Evolutionary conservation across 2,888 invertebrate species (phyloP), one percentile per base, ranked within the genome.

Genomic region (Euclidia mi): DNA sequence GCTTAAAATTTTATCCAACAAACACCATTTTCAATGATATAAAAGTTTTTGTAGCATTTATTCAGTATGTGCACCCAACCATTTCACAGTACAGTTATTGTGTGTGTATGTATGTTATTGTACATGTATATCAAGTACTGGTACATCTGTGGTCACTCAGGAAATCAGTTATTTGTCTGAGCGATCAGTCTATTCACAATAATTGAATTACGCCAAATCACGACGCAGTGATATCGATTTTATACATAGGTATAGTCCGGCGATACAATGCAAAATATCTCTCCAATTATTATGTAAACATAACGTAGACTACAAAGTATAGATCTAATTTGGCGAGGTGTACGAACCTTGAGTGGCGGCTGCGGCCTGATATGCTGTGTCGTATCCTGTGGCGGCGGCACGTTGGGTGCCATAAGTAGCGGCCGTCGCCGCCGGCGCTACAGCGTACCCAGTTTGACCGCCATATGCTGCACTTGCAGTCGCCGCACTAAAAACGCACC

Each of bases 371-470:
- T 97, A 97, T 40, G 98, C 97, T 68, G 97, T 97, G 85, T 97
- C 97, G 95, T 98, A 97, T 56, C 97, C 97, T 46, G 97, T 96
- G 42, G 96, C 96, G 29, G 97, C 96, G 59, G 97, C 96, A 65
- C 97, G 96, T 83, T 98, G 98, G 38, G 98, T 97, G 63, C 97
- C 96, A 90, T 98, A 98, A 45, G 98, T 97, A 43, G 97, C 97
- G 59, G 98, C 98, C 35, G 98, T 97, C 17, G 97, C 96, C 65
- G 97, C 96, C 37, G 97, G 96, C 56, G 97, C 97, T 92, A 97
- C 97, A 69, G 97, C 97, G 94, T 98, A 98, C 69, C 97, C 97
- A 47, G 97, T 96, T 87, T 98, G 98, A 17, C 97, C 96, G 20
- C 97, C 96, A 91, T 98, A 98, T 20, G 97, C 97, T 46, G 97